Evolutionary conservation across 2,797 vertebrate genomes (phyloP), one percentile per base, ranked within the genome.

Genomic region (Sebastes ruberrimus): DNA sequence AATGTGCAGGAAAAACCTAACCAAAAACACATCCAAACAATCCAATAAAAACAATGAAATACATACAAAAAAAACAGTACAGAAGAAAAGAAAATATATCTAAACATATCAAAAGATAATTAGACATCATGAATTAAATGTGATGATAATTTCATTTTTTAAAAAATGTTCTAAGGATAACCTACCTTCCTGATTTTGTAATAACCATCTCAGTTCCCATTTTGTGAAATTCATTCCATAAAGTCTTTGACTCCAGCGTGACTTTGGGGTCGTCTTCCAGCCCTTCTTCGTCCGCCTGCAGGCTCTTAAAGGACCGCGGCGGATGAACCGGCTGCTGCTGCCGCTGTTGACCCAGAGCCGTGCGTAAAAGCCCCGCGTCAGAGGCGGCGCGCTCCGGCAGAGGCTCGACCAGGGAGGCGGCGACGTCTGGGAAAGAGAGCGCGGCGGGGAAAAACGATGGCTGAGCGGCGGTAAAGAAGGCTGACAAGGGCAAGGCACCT

Each of bases 141-240:
- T 38, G 35, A 38, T 38, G 35, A 38, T 38, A 14, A 38, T 38
- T 38, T 38, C 2, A 14, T 14, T 38, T 25, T 25, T 25, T 25
- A 3, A 3, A 3, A 25, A 38, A 14, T 38, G 11, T 38, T 38
- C 35, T 0, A 14, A 38, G 13, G 7, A 67, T 69, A 27, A 32
- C 96, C 93, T 94, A 98, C 98, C 98, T 98, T 95, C 98, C 98
- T 0, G 98, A 99, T 94, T 99, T 99, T 30, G 98, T 99, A 82
- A 99, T 99, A 80, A 99, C 98, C 98, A 99, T 99, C 93, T 99
- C 98, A 0, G 98, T 99, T 78, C 98, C 98, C 88, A 96, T 95
- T 92, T 97, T 97, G 95, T 99, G 97, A 94, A 99, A 99, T 84
- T 99, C 97, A 61, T 97, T 97, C 98, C 98, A 99, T 73, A 99